Evolutionary conservation across 2,888 invertebrate species (phyloP).

Genomic region (Brassicogethes aeneus): DNA sequence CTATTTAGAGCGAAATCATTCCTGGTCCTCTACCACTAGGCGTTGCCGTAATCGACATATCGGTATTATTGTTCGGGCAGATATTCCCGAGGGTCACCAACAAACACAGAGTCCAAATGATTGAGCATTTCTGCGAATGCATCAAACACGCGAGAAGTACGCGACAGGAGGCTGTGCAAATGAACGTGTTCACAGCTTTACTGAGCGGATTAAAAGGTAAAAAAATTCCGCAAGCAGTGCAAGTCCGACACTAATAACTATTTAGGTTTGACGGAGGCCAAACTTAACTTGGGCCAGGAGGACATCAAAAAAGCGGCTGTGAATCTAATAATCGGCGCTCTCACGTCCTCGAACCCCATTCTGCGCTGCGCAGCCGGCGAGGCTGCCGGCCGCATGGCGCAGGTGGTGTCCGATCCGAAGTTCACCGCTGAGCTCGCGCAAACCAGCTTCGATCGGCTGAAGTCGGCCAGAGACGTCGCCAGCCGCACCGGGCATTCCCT

Average conservation of each 20-base stretch:
- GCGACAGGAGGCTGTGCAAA: slow-evolving; percentile 89
- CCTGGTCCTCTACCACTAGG: slow-evolving; percentile 85
- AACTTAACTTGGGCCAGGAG: slow-evolving; percentile 78
- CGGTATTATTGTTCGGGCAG: slow-evolving; percentile 85
- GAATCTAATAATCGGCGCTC: slow-evolving; percentile 67
- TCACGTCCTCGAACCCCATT: slow-evolving; percentile 65
- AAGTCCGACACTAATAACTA: too few species aligned
- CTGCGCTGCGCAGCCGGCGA: slow-evolving; percentile 93
- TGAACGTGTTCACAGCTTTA: slow-evolving; percentile 93
- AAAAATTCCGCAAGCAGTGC: too few species aligned
- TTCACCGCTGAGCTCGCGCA: slow-evolving; percentile 87
- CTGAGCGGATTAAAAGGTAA: slow-evolving; percentile 74
- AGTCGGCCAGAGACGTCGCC: slow-evolving; percentile 78
- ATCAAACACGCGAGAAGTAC: slow-evolving; percentile 88
- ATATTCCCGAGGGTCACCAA: slow-evolving; percentile 91
- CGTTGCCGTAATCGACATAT: slow-evolving; percentile 92
- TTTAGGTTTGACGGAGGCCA: slow-evolving; percentile 64
- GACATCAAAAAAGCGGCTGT: slow-evolving; percentile 80
- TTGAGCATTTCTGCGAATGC: slow-evolving; percentile 94
- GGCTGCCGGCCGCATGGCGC: slow-evolving; percentile 86
- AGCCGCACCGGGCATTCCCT: slow-evolving; percentile 81
- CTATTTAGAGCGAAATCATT: slow-evolving; percentile 46
- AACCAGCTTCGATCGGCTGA: slow-evolving; percentile 79
- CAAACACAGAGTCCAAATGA: slow-evolving; percentile 94
- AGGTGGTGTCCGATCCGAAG: slow-evolving; percentile 76